phyloP scores from a whole-genome alignment of 2,888 invertebrate genomes.

The Tridacna crocea region DNA sequence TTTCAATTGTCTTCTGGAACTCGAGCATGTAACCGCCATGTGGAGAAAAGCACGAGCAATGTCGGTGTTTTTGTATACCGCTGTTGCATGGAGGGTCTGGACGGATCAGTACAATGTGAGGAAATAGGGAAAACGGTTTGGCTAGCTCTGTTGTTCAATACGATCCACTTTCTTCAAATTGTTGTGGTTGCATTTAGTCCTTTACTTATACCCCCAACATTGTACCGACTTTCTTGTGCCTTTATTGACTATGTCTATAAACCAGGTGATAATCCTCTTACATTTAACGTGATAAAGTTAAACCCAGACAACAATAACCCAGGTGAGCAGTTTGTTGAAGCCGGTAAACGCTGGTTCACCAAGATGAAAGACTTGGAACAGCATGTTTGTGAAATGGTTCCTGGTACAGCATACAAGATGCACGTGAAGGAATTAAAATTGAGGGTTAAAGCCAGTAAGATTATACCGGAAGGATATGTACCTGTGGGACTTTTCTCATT shows the following conservation, averaged over 20 bases:
- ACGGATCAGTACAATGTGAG: slow-evolving; percentile 21
- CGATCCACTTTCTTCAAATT: slow-evolving; percentile 35
- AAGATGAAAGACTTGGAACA: slow-evolving; percentile 24
- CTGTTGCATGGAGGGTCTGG: slow-evolving; percentile 32
- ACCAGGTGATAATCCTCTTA: slow-evolving; percentile 7
- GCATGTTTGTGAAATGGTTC: neutral
- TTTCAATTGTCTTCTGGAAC: neutral
- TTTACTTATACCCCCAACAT: slow-evolving; percentile 24
- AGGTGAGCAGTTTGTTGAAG: slow-evolving; percentile 6
- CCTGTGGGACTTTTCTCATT: slow-evolving; percentile 42
- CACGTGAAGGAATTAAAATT: slow-evolving; percentile 28
- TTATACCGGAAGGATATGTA: slow-evolving; percentile 36
- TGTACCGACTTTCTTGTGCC: slow-evolving; percentile 7
- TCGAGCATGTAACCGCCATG: slow-evolving; percentile 42
- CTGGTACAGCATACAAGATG: slow-evolving; percentile 25
- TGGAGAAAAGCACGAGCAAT: neutral
- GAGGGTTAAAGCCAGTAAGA: slow-evolving; percentile 32
- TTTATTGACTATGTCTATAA: slow-evolving; percentile 29
- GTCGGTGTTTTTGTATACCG: slow-evolving; percentile 26
- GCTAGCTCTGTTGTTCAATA: slow-evolving; percentile 33
- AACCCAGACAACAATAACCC: neutral
- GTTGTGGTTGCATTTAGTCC: slow-evolving; percentile 47
- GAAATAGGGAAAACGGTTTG: slow-evolving; percentile 34
- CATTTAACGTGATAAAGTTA: slow-evolving; percentile 29
- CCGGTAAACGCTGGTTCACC: slow-evolving; percentile 26